phyloP scores from a whole-genome alignment of 1,140 invertebrate genomes.

The Pararge aegeria region DNA sequence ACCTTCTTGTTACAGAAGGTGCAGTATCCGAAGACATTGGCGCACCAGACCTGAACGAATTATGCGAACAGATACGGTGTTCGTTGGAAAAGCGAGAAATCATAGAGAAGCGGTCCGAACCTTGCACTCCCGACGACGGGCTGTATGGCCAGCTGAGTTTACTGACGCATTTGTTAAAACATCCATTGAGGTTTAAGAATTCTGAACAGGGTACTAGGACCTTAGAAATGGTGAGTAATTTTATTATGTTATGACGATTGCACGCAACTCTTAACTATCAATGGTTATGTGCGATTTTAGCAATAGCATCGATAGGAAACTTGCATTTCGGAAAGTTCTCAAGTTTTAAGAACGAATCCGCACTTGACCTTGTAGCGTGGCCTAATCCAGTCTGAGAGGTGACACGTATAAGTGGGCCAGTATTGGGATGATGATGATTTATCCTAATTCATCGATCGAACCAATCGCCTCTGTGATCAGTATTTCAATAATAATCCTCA shows the following conservation, averaged over 20 bases:
- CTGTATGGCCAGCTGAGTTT: constrained; percentile 93
- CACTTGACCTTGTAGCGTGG: too few species aligned
- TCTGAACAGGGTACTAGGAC: constrained; percentile 88
- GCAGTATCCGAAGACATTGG: constrained; percentile 73
- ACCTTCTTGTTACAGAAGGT: constrained; percentile 50
- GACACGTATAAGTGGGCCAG: too few species aligned
- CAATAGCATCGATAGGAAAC: too few species aligned
- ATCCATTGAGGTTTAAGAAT: constrained; percentile 92
- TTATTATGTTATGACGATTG: too few species aligned
- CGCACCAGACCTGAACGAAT: constrained; percentile 79
- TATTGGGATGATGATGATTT: too few species aligned
- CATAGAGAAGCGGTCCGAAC: constrained; percentile 88
- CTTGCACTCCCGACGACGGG: constrained; percentile 92
- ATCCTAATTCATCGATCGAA: too few species aligned
- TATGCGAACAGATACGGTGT: constrained; percentile 88
- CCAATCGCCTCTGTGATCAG: too few species aligned
- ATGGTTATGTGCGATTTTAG: too few species aligned
- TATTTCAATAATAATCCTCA: too few species aligned
- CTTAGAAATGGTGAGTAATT: constrained; percentile 80
- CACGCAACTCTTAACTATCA: neutral
- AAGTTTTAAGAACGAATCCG: too few species aligned
- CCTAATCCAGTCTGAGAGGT: too few species aligned
- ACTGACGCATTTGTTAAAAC: constrained; percentile 92
- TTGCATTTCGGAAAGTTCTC: too few species aligned
- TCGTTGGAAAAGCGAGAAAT: constrained; percentile 89